Evolutionary conservation across 2,113 vertebrate genomes (phyloP), one percentile per base, ranked within the genome.

Genomic region (Ornithorhynchus anatinus): DNA sequence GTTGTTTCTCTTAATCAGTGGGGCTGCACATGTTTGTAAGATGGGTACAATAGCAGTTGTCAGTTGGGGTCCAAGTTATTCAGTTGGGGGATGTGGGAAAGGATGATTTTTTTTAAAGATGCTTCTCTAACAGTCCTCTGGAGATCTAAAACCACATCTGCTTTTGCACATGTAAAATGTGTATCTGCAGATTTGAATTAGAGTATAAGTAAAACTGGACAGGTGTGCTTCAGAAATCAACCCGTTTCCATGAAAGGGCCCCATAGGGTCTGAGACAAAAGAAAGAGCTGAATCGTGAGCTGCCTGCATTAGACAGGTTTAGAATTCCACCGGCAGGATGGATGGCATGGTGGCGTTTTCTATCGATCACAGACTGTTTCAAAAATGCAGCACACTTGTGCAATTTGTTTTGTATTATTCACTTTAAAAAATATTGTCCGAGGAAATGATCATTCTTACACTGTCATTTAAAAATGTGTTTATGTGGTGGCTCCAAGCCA

Each of bases 121-220:
- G 25, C 31, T 27, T 50, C 47, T 17, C 31, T 50, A 29, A 19
- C 11, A 17, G 47, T 50, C 15, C 15, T 50, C 25, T 27, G 25
- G 31, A 29, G 31, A 50, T 50, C 19, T 23, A 9, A 47, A 40
- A 69, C 43, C 12, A 10, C 23, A 56, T 51, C n/a, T 48, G 7
- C 42, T 22, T n/a, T 16, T 43, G 25, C 42, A 53, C 45, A 51
- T 50, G 38, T 47, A 8, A 33, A 59, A 27, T 17, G 23, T 17
- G 80, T 51, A 16, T 31, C 44, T 69, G n/a, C 39, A 59, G 25
- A 64, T 61, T 48, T 17, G 67, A 58, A 64, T 71, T 52, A 63
- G 69, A 77, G n/a, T 66, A 39, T 31, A 35, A 52, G 6, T 39
- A 40, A 72, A 23, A 11, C n/a, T 45, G 22, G 59, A 59, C 25